These are phyloP conservation scores for Nettapus auritus DNA, from an alignment of 2,113 vertebrate genomes.

Conservation along the genomic window DNA sequence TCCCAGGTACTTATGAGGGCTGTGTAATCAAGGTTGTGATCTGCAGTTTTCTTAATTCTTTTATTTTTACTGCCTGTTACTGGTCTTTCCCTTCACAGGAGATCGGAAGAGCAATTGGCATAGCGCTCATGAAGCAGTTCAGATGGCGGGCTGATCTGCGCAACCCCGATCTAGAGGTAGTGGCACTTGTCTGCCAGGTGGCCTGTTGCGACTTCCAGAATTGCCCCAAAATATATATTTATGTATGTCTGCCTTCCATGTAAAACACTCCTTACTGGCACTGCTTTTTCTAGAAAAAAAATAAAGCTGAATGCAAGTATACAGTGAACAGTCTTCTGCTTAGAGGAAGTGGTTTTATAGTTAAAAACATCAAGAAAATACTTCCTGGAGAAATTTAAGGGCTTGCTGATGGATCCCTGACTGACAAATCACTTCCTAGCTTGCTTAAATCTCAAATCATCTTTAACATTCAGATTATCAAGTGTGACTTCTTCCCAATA, in stretches of 20 bases:
- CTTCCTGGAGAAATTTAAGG: neutral
- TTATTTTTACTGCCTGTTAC: neutral
- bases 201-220: neutral
- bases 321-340: neutral
- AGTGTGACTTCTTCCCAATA: neutral
- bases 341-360: neutral
- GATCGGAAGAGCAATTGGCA: slow-evolving; percentile 82
- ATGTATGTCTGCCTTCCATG: neutral
- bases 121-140: slow-evolving; percentile 78
- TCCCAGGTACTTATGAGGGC: neutral
- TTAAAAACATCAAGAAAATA: neutral
- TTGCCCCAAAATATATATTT: neutral
- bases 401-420: neutral
- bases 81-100: slow-evolving; percentile 75
- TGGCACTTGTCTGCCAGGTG: neutral
- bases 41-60: neutral
- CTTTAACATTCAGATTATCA: neutral
- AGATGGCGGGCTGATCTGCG: slow-evolving; percentile 87
- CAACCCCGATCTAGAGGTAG: slow-evolving; percentile 88
- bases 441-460: neutral
- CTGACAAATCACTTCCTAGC: neutral
- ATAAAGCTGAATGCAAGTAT: neutral
- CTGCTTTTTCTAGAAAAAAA: neutral
- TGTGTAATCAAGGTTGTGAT: neutral
- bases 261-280: neutral